Percentiles rank a stretch among this genome's conserved stretches.
These are phyloP conservation scores for Sakesphorus luctuosus DNA, from an alignment of 2,113 vertebrate species.

Conservation along the genomic window DNA sequence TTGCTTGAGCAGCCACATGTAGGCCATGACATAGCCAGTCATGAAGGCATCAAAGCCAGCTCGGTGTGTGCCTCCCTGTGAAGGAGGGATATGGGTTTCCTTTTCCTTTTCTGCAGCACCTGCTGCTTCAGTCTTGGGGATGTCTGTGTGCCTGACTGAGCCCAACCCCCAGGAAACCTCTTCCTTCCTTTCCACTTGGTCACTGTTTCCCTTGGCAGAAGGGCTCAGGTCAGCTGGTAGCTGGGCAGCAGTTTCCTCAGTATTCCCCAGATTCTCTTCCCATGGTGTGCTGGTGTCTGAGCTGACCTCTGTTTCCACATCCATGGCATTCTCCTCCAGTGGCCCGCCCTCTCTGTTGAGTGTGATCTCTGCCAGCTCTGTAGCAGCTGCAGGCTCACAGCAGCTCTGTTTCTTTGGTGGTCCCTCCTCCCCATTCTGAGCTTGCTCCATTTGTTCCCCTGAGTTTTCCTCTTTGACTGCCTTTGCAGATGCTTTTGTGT, in stretches of 20 bases:
- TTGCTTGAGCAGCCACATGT: constrained; percentile 73
- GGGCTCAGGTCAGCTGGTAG: neutral
- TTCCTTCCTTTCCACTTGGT: neutral
- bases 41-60: constrained; percentile 98
- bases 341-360: neutral
- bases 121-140: neutral
- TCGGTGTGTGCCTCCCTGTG: constrained; percentile 81
- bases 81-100: neutral
- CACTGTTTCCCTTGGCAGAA: neutral
- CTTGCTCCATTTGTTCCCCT: neutral
- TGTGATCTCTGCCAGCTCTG: neutral
- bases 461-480: neutral
- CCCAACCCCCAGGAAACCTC: neutral
- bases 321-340: neutral
- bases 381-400: neutral
- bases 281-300: neutral
- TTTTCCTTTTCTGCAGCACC: neutral
- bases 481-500: constrained; percentile 6
- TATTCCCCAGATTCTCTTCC: neutral
- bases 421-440: constrained; percentile 53
- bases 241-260: neutral
- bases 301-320: neutral
- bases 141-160: neutral
- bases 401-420: constrained; percentile 73
- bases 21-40: constrained; percentile 94